phyloP scores from a whole-genome alignment of 2,113 vertebrate species.

The Dermatemys mawii region DNA sequence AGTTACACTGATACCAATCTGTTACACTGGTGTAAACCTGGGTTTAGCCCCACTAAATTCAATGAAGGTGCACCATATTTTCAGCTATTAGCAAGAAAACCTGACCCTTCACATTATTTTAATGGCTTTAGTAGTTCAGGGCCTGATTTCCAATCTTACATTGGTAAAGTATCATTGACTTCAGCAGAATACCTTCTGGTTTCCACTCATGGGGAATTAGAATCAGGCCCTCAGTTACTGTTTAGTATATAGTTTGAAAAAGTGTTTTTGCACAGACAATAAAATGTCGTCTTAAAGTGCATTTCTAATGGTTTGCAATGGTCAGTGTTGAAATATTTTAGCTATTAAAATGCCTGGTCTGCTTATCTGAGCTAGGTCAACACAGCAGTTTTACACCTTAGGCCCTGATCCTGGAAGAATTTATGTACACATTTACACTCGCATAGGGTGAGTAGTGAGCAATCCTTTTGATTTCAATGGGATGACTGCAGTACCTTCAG shows the following conservation, averaged over 20 bases:
- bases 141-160: background rate
- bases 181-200: background rate
- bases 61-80: background rate
- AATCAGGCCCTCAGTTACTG: background rate
- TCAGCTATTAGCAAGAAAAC: background rate
- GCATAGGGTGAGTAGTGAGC: rapidly evolving
- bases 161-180: background rate
- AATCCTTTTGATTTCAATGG: background rate
- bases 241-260: background rate
- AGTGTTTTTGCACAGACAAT: background rate
- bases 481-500: background rate
- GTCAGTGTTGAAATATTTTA: background rate
- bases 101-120: background rate
- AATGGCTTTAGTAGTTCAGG: background rate
- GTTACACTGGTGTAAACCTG: background rate
- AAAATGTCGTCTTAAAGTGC: background rate
- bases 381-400: background rate
- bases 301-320: background rate
- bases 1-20: background rate
- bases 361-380: background rate
- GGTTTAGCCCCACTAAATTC: background rate
- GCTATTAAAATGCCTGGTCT: background rate
- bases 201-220: background rate
- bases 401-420: background rate
- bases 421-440: background rate